phyloP scores from a whole-genome alignment of 1,140 invertebrate genomes.

The Pentalonia nigronervosa region DNA sequence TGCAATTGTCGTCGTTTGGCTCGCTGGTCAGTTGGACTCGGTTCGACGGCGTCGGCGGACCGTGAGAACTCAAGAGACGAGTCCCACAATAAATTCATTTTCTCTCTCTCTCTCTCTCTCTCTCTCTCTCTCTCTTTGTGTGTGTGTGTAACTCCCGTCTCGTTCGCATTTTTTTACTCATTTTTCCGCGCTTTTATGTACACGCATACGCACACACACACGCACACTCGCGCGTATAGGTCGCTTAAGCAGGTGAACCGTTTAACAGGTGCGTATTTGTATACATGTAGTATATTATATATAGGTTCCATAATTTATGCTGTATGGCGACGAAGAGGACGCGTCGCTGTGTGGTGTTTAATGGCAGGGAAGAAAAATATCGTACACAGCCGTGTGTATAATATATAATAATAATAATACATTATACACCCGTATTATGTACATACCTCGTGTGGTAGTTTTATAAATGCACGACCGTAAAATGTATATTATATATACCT shows the following conservation, averaged over 20 bases:
- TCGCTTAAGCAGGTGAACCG: not conserved
- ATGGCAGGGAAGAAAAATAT: conserved; percentile 12
- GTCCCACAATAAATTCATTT: not conserved
- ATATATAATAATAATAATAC: not conserved
- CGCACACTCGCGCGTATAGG: not conserved
- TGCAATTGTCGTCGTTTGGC: conserved; percentile 1
- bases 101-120: not conserved
- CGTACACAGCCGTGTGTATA: not conserved
- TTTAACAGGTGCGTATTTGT: conserved; percentile 22
- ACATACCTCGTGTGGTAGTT: not conserved
- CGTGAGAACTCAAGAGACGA: conserved; percentile 6
- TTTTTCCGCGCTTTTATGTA: not conserved
- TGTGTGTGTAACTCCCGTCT: not conserved
- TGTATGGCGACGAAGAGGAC: not conserved
- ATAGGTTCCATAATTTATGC: not conserved
- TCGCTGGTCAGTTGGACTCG: not conserved
- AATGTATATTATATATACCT: not conserved
- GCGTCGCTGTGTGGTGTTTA: not conserved
- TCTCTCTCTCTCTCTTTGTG: not conserved
- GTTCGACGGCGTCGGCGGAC: not conserved
- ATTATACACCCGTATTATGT: not conserved
- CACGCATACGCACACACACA: not conserved
- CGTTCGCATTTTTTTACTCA: not conserved
- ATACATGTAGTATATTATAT: not conserved
- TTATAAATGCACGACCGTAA: not conserved